phyloP scores from a whole-genome alignment of 2,797 vertebrate species.

The Eospalax fontanierii region DNA sequence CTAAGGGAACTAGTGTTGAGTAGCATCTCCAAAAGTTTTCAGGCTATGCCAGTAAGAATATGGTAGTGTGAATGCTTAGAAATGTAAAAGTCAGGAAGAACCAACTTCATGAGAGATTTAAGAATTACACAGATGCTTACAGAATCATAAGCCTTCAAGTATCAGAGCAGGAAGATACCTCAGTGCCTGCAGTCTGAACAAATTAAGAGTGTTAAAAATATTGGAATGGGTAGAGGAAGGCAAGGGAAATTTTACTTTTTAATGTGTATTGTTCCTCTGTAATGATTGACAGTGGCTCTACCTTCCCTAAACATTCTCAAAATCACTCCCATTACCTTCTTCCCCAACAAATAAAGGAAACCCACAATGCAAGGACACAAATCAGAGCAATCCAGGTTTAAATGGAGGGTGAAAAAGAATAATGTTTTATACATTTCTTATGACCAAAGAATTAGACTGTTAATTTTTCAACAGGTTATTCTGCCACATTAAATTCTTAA shows the following conservation, averaged over 20 bases:
- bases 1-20: background rate
- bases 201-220: background rate
- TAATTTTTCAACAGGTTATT: constrained; percentile 66
- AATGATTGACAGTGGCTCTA: background rate
- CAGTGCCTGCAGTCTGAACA: background rate
- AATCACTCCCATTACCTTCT: background rate
- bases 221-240: background rate
- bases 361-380: background rate
- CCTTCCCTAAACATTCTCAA: background rate
- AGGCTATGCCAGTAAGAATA: background rate
- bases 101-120: background rate
- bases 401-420: background rate
- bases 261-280: background rate
- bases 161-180: background rate
- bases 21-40: background rate
- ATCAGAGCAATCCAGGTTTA: background rate
- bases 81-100: background rate
- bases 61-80: background rate
- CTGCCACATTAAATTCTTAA: constrained; percentile 60
- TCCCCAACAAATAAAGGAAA: background rate
- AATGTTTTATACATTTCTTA: constrained; percentile 11
- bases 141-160: background rate
- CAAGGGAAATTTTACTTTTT: background rate
- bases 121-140: background rate
- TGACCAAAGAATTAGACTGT: background rate